Conservation (phyloP, 2,888 invertebrate genomes). For the Caenorhabditis sulstoni region DNA sequence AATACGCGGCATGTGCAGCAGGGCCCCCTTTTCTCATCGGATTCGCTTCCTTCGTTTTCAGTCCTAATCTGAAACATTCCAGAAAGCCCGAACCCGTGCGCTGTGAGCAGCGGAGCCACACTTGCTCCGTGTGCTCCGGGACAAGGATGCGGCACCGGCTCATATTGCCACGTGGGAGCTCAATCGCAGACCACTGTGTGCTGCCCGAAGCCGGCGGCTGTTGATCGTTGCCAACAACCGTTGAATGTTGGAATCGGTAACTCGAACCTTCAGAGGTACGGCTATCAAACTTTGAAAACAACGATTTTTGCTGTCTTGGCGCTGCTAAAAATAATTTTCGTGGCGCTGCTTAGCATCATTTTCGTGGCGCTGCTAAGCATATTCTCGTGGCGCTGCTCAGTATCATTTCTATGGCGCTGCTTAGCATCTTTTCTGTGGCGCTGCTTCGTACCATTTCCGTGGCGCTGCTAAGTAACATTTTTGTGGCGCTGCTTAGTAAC, state of each 20-base stretch:
- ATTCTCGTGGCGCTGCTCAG: background rate
- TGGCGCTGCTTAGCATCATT: too few species aligned
- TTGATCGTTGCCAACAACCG: slow-evolving; percentile 79
- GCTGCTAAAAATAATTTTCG: background rate
- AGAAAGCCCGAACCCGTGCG: slow-evolving; percentile 80
- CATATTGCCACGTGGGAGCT: slow-evolving; percentile 79
- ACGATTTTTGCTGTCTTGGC: too few species aligned
- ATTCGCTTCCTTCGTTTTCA: background rate
- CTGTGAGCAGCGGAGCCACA: slow-evolving; percentile 65
- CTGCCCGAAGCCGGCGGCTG: slow-evolving; percentile 79
- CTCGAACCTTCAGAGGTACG: slow-evolving; percentile 76
- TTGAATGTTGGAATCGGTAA: slow-evolving; percentile 78
- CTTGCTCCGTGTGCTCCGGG: slow-evolving; percentile 65
- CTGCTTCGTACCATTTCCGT: too few species aligned
- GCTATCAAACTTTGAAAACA: too few species aligned
- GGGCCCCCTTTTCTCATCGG: background rate
- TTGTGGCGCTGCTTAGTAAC: too few species aligned
- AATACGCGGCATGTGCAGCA: background rate
- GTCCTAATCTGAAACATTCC: background rate
- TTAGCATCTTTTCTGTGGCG: too few species aligned
- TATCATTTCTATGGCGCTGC: too few species aligned
- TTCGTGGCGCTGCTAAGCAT: slow-evolving; percentile 4
- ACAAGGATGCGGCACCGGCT: slow-evolving; percentile 63
- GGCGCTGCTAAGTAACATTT: too few species aligned
- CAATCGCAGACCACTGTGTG: slow-evolving; percentile 78